Evolutionary conservation across 1,140 invertebrate genomes (phyloP).

Genomic region (Notospermus geniculatus): DNA sequence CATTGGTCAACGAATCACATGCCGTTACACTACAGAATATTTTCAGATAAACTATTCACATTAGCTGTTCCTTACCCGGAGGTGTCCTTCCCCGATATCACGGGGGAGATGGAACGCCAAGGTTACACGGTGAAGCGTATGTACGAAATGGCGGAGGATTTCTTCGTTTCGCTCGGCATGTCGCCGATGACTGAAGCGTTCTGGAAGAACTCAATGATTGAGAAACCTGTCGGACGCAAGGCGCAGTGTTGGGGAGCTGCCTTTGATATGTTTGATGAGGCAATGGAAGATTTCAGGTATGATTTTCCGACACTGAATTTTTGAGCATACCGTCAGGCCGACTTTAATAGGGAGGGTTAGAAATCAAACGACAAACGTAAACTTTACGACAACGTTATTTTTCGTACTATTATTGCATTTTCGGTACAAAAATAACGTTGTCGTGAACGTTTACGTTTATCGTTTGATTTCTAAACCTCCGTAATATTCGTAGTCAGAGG

Average conservation of each 20-base stretch:
- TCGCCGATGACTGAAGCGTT: conserved; percentile 71
- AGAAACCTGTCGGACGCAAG: conserved; percentile 61
- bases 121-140: conserved; percentile 72
- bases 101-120: conserved; percentile 69
- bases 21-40: too few relatives aligned
- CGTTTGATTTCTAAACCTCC: too few relatives aligned
- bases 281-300: neutral
- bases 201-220: conserved; percentile 60
- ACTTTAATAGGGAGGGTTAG: too few relatives aligned
- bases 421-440: too few relatives aligned
- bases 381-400: too few relatives aligned
- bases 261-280: conserved; percentile 74
- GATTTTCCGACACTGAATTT: neutral
- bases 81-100: conserved; percentile 71
- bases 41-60: conserved; percentile 87
- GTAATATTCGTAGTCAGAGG: too few relatives aligned
- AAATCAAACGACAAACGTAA: too few relatives aligned
- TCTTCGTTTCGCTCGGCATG: conserved; percentile 82
- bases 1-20: too few relatives aligned
- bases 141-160: conserved; percentile 79
- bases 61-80: conserved; percentile 78
- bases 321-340: too few relatives aligned
- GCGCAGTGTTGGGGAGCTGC: conserved; percentile 85
- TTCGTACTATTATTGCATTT: too few relatives aligned
- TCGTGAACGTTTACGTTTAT: too few relatives aligned